Evolutionary conservation across 2,113 vertebrate species (phyloP), one percentile per base, ranked within the genome.

Genomic region (Syngnathus floridae): DNA sequence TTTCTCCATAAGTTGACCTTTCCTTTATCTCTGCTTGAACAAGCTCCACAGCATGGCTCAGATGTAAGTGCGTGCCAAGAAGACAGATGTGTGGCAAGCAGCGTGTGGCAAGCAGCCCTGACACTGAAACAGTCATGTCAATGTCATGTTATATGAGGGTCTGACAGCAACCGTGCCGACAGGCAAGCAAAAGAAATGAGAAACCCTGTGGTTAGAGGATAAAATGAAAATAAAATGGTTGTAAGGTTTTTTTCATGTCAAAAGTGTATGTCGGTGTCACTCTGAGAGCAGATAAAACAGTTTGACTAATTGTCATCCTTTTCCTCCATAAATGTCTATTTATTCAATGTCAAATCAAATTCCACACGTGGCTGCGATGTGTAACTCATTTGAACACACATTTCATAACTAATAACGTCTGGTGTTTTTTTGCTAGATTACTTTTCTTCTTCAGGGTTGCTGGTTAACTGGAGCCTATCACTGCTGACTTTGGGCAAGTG

Each of bases 1-100:
- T 61, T 62, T 52, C 38, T 46, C 52, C 41, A 21, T 62, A 37
- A 43, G 54, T 14, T 63, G 68, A 76, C 68, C 78, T 82, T 72
- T 79, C 35, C 67, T 64, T 19, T 9, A 37, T 58, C 16, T n/a
- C 38, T 14, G 51, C 14, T 26, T 19, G 67, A 69, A 63, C 76
- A 73, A 59, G 38, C 31, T 10, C 3, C 7, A 43, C 41, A 37
- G 57, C 55, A 57, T 60, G 66, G 70, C 48, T 64, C 31, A 5
- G 36, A 63, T 60, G 60, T 64, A 54, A 36, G 10, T 66, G 31
- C 5, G n/a, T 71, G 49, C 37, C 64, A 58, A 62, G 9, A 59
- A 49, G 67, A 57, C 59, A 37, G 13, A 48, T 57, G 26, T 41
- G 63, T 46, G 36, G 35, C 51, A 60, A 21, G 36, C 16, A 31